A percentile compares a stretch with the other conserved stretches of the same genome.
Evolutionary conservation across 1,140 invertebrate genomes (phyloP).

Genomic region (Anoplophora glabripennis): DNA sequence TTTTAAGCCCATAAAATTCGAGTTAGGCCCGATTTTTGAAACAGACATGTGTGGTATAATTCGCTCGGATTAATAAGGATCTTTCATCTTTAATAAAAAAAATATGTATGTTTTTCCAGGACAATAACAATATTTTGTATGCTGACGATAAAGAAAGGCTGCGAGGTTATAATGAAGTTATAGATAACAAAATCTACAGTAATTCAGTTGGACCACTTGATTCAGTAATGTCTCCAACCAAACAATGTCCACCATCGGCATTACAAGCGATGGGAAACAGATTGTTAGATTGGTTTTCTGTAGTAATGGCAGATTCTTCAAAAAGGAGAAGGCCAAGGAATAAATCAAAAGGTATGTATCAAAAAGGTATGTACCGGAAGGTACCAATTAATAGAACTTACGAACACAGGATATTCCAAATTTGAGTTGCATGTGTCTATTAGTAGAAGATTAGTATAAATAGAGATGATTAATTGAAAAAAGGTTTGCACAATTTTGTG

Average conservation of each 20-base stretch:
- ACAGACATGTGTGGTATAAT: too few species aligned
- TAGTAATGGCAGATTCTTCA: constrained; percentile 80
- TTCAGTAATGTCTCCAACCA: constrained; percentile 35
- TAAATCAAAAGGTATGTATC: constrained; percentile 57
- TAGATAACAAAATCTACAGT: constrained; percentile 52
- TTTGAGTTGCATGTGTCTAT: too few species aligned
- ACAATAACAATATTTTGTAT: constrained; percentile 52
- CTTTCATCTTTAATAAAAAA: neutral
- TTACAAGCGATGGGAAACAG: constrained; percentile 85
- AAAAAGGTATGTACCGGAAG: neutral
- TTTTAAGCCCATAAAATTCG: too few species aligned
- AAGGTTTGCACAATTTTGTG: too few species aligned
- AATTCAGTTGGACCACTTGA: constrained; percentile 30
- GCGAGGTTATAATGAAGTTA: constrained; percentile 66
- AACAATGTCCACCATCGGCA: constrained; percentile 58
- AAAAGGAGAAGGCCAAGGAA: constrained; percentile 56
- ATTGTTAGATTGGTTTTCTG: constrained; percentile 90
- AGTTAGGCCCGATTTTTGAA: too few species aligned
- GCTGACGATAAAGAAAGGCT: constrained; percentile 65
- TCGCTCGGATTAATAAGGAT: too few species aligned
- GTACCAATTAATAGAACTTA: neutral
- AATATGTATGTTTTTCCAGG: constrained; percentile 42
- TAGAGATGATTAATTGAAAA: too few species aligned
- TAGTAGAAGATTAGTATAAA: too few species aligned
- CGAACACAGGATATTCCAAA: too few species aligned